Conservation (phyloP, 2,113 vertebrate genomes). For the Leucopsar rothschildi region DNA sequence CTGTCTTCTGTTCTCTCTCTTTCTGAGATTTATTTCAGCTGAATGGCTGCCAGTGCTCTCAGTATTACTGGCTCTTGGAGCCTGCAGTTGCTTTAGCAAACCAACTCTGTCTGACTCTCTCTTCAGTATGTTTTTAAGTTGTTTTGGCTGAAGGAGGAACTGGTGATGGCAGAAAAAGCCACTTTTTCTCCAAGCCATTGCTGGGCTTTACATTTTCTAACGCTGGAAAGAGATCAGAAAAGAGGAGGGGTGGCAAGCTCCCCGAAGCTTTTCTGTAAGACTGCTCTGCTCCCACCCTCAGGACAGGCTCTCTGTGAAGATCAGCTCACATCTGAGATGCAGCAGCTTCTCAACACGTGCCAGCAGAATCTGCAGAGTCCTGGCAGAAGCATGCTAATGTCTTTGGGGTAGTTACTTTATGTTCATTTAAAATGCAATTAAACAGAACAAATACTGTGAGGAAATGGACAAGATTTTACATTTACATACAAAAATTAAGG, state of each 20-base stretch:
- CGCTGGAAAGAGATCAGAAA: neutral
- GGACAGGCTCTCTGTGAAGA: neutral
- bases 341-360: neutral
- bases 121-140: constrained; percentile 3
- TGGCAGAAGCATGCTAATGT: neutral
- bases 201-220: neutral
- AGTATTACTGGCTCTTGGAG: neutral
- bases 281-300: neutral
- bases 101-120: neutral
- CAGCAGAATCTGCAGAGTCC: neutral
- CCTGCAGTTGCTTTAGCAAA: neutral
- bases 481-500: constrained; percentile 50
- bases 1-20: neutral
- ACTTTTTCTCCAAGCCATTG: neutral
- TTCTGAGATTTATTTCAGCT: constrained; percentile 11
- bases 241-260: neutral
- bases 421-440: constrained; percentile 68
- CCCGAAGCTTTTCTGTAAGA: neutral
- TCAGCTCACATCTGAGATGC: neutral
- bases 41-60: constrained; percentile 11
- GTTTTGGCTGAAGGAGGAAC: constrained; percentile 17
- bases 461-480: constrained; percentile 39
- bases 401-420: constrained; percentile 27
- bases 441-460: constrained; percentile 58
- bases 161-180: neutral